Conservation (phyloP, 2,888 invertebrate genomes). For the Thymelicus lineola region DNA sequence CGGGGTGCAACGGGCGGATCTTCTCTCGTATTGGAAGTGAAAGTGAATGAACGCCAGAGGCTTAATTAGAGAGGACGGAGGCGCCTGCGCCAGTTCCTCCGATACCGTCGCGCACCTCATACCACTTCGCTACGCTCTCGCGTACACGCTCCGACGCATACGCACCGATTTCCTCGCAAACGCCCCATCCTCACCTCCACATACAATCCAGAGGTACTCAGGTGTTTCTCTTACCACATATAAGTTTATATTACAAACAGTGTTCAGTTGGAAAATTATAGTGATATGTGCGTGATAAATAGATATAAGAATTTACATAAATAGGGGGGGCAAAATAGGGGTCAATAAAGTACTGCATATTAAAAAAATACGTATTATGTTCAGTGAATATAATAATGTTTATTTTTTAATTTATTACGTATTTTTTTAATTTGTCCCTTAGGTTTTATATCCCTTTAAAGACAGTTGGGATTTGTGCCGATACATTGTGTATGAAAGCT, state of each 20-base stretch:
- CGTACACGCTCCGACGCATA: conserved; percentile 47
- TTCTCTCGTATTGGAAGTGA: conserved; percentile 82
- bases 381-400: neutral
- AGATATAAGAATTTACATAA: neutral
- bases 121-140: conserved; percentile 65
- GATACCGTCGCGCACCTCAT: conserved; percentile 70
- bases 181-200: conserved; percentile 49
- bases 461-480: too few relatives aligned
- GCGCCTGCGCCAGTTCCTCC: conserved; percentile 78
- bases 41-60: conserved; percentile 84
- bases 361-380: neutral
- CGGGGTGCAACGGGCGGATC: conserved; percentile 70
- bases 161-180: conserved; percentile 44
- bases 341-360: neutral
- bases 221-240: conserved; percentile 50
- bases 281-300: conserved; percentile 28
- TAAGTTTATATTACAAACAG: conserved; percentile 6
- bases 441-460: neutral
- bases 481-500: too few relatives aligned
- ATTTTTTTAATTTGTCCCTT: neutral
- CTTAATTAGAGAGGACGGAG: conserved; percentile 84
- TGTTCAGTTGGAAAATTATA: conserved; percentile 11
- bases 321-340: neutral
- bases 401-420: neutral
- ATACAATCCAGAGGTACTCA: conserved; percentile 69